A percentile compares a stretch with the other conserved stretches of the same genome.
These are phyloP conservation scores for Hydropsyche tenuis DNA, from an alignment of 1,140 invertebrate genomes.

Conservation along the genomic window DNA sequence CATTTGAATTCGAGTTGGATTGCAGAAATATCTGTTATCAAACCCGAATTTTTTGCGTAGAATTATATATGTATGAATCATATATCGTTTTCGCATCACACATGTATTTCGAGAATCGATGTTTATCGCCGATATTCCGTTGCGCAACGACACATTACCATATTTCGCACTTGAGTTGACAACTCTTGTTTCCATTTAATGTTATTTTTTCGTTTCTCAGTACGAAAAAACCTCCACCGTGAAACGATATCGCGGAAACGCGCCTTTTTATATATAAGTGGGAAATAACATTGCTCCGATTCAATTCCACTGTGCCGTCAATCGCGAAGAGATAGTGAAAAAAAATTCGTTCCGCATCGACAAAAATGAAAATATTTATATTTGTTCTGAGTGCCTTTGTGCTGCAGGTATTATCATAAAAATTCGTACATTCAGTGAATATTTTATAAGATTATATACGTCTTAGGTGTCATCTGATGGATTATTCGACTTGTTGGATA, in stretches of 20 bases:
- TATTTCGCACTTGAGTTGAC: constrained; percentile 26
- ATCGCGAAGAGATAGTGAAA: neutral
- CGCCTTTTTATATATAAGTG: constrained; percentile 5
- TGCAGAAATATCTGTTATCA: too few relatives aligned
- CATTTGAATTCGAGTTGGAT: too few relatives aligned
- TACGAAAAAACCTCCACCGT: neutral
- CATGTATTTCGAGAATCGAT: too few relatives aligned
- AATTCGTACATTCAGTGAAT: neutral
- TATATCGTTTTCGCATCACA: too few relatives aligned
- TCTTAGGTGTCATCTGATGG: neutral
- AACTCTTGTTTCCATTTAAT: neutral
- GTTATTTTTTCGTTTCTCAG: constrained; percentile 3
- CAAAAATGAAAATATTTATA: neutral
- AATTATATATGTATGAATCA: too few relatives aligned
- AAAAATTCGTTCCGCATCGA: neutral
- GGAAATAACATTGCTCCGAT: neutral
- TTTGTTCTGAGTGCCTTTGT: neutral
- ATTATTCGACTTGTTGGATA: neutral
- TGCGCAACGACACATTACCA: neutral
- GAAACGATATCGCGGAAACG: neutral
- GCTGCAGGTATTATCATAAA: neutral
- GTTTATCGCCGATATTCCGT: neutral
- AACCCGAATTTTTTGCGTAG: too few relatives aligned
- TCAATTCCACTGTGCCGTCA: neutral
- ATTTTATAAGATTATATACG: neutral